Evolutionary conservation across 2,888 invertebrate genomes (phyloP).

Genomic region (Danaus chrysippus): DNA sequence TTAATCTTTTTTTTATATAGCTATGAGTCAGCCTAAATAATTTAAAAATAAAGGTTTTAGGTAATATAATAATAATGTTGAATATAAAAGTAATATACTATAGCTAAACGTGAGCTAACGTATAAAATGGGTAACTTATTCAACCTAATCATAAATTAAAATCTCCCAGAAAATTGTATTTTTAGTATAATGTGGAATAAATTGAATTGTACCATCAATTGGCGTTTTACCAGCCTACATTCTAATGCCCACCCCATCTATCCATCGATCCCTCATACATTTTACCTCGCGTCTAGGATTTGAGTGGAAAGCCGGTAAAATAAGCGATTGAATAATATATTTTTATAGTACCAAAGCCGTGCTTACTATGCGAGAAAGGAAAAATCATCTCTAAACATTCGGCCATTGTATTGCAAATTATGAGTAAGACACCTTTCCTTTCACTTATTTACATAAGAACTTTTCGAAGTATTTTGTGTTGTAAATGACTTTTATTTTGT

Average conservation of each 20-base stretch:
- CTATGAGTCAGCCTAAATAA: no score
- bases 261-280: slow-evolving; percentile 60
- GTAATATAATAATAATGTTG: no score
- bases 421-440: slow-evolving; percentile 67
- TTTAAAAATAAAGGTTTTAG: no score
- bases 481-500: slow-evolving; percentile 66
- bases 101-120: no score
- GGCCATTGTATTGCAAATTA: slow-evolving; percentile 76
- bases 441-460: slow-evolving; percentile 72
- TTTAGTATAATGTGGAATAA: no score
- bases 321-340: slow-evolving; percentile 76
- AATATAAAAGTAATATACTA: no score
- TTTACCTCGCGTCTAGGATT: slow-evolving; percentile 64
- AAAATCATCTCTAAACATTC: slow-evolving; percentile 73
- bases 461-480: slow-evolving; percentile 60
- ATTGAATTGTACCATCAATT: no score
- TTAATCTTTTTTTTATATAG: no score
- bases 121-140: no score
- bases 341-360: slow-evolving; percentile 68
- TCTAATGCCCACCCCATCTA: slow-evolving; percentile 28
- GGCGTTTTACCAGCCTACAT: no score
- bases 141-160: no score
- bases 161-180: no score
- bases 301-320: slow-evolving; percentile 62
- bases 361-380: slow-evolving; percentile 72